phyloP scores from a whole-genome alignment of 2,888 invertebrate species.

The Pseudococcus longispinus region DNA sequence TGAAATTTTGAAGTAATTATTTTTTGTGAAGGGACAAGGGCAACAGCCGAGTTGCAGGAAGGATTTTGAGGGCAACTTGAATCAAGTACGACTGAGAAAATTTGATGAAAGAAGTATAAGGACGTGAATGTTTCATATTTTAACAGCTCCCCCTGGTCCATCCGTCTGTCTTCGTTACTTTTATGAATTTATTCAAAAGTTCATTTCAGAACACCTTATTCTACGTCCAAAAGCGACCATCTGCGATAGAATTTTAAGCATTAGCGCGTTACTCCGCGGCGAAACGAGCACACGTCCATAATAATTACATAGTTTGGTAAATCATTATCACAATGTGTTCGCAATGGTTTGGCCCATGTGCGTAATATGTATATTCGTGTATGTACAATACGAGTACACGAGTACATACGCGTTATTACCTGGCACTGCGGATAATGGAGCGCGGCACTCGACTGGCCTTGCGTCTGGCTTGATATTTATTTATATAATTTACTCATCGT shows the following conservation, averaged over 20 bases:
- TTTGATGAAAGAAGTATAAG: too few species aligned
- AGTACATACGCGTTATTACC: background rate
- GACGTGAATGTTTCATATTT: background rate
- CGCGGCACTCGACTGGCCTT: constrained; percentile 12
- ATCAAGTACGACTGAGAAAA: too few species aligned
- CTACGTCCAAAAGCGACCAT: background rate
- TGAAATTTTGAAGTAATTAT: background rate
- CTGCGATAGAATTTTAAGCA: background rate
- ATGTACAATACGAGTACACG: background rate
- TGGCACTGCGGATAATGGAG: constrained; percentile 6
- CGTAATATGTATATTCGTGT: background rate
- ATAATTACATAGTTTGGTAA: constrained; percentile 13
- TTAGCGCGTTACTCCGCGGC: background rate
- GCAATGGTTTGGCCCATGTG: background rate
- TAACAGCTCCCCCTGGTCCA: background rate
- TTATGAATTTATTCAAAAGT: background rate
- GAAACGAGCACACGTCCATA: background rate
- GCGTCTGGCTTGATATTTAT: constrained; percentile 35
- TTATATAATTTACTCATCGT: constrained; percentile 32
- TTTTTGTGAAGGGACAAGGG: background rate
- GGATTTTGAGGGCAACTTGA: too few species aligned
- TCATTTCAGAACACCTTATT: background rate
- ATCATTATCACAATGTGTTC: constrained; percentile 13
- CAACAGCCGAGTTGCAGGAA: too few species aligned
- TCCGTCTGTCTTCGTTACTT: background rate